Evolutionary conservation across 1,140 invertebrate genomes (phyloP).

Genomic region (Drosophila willistoni): DNA sequence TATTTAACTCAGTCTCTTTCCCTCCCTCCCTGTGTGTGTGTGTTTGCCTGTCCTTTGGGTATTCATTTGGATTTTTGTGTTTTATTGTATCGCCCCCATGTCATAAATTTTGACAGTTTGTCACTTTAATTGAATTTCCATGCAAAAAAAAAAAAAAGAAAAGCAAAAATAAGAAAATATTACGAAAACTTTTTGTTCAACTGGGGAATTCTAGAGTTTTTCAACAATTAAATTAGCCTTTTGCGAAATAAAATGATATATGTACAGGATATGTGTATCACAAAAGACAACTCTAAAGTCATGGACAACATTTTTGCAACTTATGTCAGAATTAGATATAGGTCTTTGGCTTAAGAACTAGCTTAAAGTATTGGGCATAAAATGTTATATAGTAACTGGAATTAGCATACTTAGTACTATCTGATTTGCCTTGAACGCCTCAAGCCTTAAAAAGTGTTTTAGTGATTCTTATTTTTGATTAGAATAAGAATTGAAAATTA

Average conservation of each 20-base stretch:
- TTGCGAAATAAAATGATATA: constrained; percentile 11
- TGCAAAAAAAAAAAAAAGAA: constrained; percentile 25
- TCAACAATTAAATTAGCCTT: constrained; percentile 7
- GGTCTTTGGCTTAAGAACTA: no score
- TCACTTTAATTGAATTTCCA: constrained; percentile 75
- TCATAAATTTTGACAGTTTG: constrained; percentile 76
- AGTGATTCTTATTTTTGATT: no score
- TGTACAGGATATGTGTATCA: not conserved
- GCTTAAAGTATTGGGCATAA: no score
- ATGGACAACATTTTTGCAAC: not conserved
- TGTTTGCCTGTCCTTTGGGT: constrained; percentile 48
- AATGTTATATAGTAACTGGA: no score
- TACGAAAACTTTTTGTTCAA: not conserved
- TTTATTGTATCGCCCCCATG: constrained; percentile 46
- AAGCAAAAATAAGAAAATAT: constrained; percentile 8
- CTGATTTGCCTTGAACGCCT: no score
- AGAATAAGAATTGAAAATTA: no score
- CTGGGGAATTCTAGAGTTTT: constrained; percentile 4
- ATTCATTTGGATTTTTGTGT: constrained; percentile 26
- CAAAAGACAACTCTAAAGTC: not conserved
- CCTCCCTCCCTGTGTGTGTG: constrained; percentile 18
- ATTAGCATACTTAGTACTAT: no score
- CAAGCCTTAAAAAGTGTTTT: no score
- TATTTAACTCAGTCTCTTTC: constrained; percentile 18
- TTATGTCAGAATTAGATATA: no score